Evolutionary conservation across 2,888 invertebrate species (phyloP).

Genomic region (Caenorhabditis sp.): DNA sequence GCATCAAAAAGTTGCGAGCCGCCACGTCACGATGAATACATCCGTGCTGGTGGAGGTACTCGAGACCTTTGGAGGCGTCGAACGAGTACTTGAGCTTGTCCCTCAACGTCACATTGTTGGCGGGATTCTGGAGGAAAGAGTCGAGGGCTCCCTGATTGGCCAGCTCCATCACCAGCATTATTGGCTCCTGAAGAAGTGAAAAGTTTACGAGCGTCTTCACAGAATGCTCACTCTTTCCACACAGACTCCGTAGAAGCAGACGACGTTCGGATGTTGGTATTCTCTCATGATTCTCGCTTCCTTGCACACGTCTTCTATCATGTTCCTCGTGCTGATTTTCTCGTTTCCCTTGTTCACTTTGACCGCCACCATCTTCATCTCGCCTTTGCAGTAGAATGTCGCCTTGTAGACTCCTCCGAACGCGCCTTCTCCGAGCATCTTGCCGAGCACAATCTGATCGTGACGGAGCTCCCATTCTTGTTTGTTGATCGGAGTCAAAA

Average conservation of each 20-base stretch:
- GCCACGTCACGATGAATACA: constrained; percentile 72
- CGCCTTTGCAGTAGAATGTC: constrained; percentile 47
- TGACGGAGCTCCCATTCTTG: constrained; percentile 71
- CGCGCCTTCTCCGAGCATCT: constrained; percentile 70
- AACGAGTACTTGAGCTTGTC: constrained; percentile 57
- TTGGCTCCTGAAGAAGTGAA: constrained; percentile 60
- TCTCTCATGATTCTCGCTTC: constrained; percentile 70
- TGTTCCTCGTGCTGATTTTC: constrained; percentile 59
- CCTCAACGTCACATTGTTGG: constrained; percentile 40
- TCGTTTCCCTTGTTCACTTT: constrained; percentile 70
- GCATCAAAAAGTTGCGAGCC: constrained; percentile 66
- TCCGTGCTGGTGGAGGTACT: constrained; percentile 66
- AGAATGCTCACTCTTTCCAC: constrained; percentile 57
- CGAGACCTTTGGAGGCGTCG: constrained; percentile 67
- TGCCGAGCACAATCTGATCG: constrained; percentile 64
- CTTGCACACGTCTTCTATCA: constrained; percentile 70
- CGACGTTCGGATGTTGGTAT: constrained; percentile 68
- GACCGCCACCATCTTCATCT: constrained; percentile 54
- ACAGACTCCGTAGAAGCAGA: constrained; percentile 67
- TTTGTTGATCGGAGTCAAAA: constrained; percentile 63
- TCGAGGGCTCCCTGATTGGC: constrained; percentile 65
- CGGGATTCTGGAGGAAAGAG: constrained; percentile 58
- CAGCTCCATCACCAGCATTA: constrained; percentile 70
- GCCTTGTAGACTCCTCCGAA: constrained; percentile 70
- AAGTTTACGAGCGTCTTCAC: too few species aligned